Evolutionary conservation across 2,113 vertebrate genomes (phyloP).

Genomic region (Eolophus roseicapilla): DNA sequence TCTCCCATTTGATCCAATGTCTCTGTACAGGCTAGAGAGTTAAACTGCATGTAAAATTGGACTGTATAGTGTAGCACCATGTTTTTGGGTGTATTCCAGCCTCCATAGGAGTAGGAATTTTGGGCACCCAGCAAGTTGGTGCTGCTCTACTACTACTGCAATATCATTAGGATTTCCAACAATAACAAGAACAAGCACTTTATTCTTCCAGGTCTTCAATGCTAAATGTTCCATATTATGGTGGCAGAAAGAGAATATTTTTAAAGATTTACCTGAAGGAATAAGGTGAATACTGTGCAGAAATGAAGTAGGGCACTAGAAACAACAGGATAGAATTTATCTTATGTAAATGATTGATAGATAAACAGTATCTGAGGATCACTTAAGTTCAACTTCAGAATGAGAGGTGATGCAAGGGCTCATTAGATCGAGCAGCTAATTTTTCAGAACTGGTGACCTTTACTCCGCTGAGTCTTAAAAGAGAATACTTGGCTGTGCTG

Average conservation of each 20-base stretch:
- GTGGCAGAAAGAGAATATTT: neutral
- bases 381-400: neutral
- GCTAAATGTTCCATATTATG: neutral
- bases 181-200: neutral
- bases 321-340: neutral
- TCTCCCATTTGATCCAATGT: neutral
- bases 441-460: conserved; percentile 1
- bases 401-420: neutral
- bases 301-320: neutral
- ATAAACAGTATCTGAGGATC: neutral
- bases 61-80: neutral
- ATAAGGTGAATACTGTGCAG: neutral
- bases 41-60: neutral
- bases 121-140: neutral
- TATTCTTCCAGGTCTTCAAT: neutral
- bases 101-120: neutral
- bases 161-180: neutral
- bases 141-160: neutral
- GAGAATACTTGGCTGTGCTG: neutral
- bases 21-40: neutral
- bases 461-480: neutral
- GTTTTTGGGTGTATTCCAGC: neutral
- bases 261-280: neutral
- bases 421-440: neutral
- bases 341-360: neutral